A percentile compares a stretch with the other conserved stretches of the same genome.
Evolutionary conservation across 1,140 invertebrate genomes (phyloP).

Genomic region (Platyscapa corneri): DNA sequence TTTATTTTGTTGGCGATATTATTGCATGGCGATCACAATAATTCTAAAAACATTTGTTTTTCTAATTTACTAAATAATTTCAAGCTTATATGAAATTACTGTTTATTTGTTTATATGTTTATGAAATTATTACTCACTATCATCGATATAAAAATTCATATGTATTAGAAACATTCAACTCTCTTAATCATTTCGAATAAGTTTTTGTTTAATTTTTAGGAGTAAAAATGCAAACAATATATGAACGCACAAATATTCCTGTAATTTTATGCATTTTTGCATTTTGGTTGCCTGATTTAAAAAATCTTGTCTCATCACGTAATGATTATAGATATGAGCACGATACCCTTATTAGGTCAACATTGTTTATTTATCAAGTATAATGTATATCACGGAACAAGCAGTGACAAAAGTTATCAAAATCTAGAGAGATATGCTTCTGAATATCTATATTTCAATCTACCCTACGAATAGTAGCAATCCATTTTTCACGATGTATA

Average conservation of each 20-base stretch:
- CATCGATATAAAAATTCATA: too few species aligned
- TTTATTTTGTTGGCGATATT: too few species aligned
- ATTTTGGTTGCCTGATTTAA: neutral
- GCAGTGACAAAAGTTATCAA: neutral
- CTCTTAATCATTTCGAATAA: too few species aligned
- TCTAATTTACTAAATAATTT: too few species aligned
- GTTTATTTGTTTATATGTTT: too few species aligned
- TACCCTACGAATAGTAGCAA: neutral
- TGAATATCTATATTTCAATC: neutral
- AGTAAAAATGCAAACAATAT: too few species aligned
- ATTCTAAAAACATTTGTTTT: too few species aligned
- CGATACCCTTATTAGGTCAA: neutral
- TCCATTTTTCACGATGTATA: neutral
- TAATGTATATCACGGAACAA: neutral
- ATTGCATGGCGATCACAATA: too few species aligned
- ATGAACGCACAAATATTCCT: too few species aligned
- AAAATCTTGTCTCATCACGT: neutral
- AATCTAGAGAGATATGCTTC: neutral
- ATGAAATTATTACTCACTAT: neutral
- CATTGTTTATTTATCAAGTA: neutral
- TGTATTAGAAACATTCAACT: too few species aligned
- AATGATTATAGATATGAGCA: neutral
- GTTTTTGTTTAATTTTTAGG: too few species aligned
- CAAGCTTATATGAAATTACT: too few species aligned
- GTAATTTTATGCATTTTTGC: neutral